Evolutionary conservation across 2,888 invertebrate genomes (phyloP), one percentile per base, ranked within the genome.

Genomic region (Ormyrus nitidulus): DNA sequence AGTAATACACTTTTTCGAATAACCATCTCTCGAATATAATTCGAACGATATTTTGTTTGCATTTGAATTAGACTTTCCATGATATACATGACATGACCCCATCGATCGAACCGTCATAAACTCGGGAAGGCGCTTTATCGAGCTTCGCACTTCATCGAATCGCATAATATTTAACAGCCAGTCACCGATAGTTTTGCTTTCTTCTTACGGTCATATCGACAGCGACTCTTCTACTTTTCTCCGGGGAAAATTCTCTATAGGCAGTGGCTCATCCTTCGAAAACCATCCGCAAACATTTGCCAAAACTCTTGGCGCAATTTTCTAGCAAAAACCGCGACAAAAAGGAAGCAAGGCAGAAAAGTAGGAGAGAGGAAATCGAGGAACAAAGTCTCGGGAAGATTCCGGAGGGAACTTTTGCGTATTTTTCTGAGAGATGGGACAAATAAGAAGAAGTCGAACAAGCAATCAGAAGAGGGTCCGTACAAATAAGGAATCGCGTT

Each of bases 121-220:
- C 54, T 56, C 7, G 19, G 34, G 64, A 58, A 58, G 65, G 65
- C n/a, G 44, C 53, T 74, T 74, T 58, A 65, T 65, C 65, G 53
- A 65, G 51, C 48, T 74, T 75, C 8, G 49, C 58, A 44, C 66
- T 66, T 58, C 74, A 66, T 19, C 58, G 66, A 62, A 58, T 74
- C 66, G 49, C 66, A 66, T 58, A 66, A 58, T 58, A 48, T 66
- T 74, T 65, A 56, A 74, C 61, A 48, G 46, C 69, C 75, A 64
- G 77, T 76, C 34, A 34, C 34, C 77, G 58, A 65, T 59, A 51
- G 44, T 65, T 70, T 56, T 74, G 6, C 66, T 51, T 5, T 34
- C 48, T 66, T 64, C 49, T 64, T 49, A 10, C 48, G 9, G 6
- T 48, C 34, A 48, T 48, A 58, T n/a, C 6, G 13, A 58, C 13